A percentile compares a stretch with the other conserved stretches of the same genome.
Conservation (phyloP, 1,140 invertebrate species). For the Trichonephila clavata region DNA sequence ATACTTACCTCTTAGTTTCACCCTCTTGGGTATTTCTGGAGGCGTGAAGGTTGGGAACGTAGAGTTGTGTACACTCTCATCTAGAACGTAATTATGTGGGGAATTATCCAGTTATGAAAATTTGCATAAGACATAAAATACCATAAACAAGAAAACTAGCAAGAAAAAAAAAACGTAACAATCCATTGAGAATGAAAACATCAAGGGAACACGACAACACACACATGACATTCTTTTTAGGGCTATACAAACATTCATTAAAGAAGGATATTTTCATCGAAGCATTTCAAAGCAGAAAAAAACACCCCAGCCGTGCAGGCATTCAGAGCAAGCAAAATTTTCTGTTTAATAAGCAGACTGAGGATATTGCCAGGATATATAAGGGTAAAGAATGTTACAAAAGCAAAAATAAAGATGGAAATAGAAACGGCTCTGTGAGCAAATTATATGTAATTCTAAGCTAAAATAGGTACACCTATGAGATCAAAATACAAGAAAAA, state of each 20-base stretch:
- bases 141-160: neutral
- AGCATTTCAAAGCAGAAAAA: conserved; percentile 13
- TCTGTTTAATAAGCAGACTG: neutral
- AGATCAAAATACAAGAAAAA: neutral
- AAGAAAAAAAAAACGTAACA: neutral
- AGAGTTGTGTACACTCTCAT: conserved; percentile 78
- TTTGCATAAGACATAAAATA: neutral
- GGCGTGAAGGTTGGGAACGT: conserved; percentile 88
- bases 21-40: conserved; percentile 97
- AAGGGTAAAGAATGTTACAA: neutral
- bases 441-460: neutral
- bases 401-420: neutral
- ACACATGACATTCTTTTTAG: conserved; percentile 2
- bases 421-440: neutral
- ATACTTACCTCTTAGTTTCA: conserved; percentile 93
- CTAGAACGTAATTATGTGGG: conserved; percentile 77
- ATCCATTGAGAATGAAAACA: neutral
- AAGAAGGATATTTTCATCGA: neutral
- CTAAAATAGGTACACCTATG: neutral
- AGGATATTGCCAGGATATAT: neutral
- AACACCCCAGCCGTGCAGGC: conserved; percentile 42
- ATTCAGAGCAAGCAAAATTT: conserved; percentile 31
- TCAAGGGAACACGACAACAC: conserved; percentile 6
- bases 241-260: conserved; percentile 34
- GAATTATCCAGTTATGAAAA: conserved; percentile 1